Base-by-base conservation (phyloP, 2,888 invertebrate genomes). In the Biston stratarius region DNA sequence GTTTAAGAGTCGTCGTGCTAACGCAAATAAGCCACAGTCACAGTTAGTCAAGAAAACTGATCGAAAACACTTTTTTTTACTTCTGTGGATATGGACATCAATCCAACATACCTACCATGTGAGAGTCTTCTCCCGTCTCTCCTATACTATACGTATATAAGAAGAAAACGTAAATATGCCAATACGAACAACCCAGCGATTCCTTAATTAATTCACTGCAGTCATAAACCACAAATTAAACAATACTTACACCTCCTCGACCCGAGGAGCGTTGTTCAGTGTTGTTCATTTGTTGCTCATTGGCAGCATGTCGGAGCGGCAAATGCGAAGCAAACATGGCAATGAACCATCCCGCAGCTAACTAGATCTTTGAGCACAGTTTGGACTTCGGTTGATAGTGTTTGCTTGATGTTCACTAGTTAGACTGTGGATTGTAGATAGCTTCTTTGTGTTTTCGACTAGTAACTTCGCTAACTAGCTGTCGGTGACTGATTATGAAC, bases 281-380 rank as follows among this genome's bases (percentile, higher is more conserved):
- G 49, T 53, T 33, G 56, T 42, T 33, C 55, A 36, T 38, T 40
- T 76, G 48, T 33, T 36, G 53, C 51, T 51, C 52, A 44, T 34
- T 34, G 77, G 73, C 76, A 78, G 79, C 78, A 77, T 80, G 76
- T 72, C 74, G 72, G 74, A 74, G 78, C 44, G 44, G 44, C 44
- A 82, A 84, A 79, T 61, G 59, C 55, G 61, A 66, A 79, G 74
- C 80, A 82, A 84, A 89, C 86, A 86, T 81, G 81, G 80, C 80
- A 85, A 83, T 85, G 85, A 84, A 83, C 85, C 85, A 88, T 87
- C 78, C 85, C 83, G 79, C 84, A 84, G 82, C 88, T 91, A 92
- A 92, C 91, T 89, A 92, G 89, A 93, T 92, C 92, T 90, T 92
- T 91, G 90, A 90, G 83, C 85, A 82, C 81, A 88, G 88, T 90